phyloP scores from a whole-genome alignment of 2,888 invertebrate genomes.

The Athetis lepigone region DNA sequence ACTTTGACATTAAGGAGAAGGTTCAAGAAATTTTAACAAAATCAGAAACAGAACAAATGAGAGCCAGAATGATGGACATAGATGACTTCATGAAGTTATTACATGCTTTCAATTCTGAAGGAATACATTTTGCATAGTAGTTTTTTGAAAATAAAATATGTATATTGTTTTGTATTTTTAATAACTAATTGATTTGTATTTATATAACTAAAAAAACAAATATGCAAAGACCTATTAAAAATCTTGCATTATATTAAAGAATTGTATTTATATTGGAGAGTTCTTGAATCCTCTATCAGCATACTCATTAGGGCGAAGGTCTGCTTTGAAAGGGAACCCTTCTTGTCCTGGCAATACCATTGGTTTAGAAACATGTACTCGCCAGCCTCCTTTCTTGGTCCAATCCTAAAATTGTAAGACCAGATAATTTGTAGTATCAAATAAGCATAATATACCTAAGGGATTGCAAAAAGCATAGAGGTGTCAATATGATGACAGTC shows the following conservation, averaged over 20 bases:
- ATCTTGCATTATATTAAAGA: conserved; percentile 21
- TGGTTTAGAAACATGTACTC: conserved; percentile 89
- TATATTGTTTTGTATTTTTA: conserved; percentile 39
- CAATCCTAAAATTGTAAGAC: conserved; percentile 91
- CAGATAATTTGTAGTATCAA: not conserved
- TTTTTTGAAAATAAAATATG: not conserved
- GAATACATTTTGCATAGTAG: conserved; percentile 96
- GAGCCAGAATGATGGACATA: conserved; percentile 98
- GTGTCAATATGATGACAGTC: not conserved
- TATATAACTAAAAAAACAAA: conserved; percentile 54
- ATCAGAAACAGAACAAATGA: conserved; percentile 93
- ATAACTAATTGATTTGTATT: conserved; percentile 44
- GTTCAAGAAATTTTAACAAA: conserved; percentile 93
- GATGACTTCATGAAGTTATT: conserved; percentile 98
- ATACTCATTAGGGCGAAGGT: conserved; percentile 92
- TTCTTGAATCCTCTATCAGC: conserved; percentile 93
- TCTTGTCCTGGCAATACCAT: conserved; percentile 93
- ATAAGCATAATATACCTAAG: too few species aligned
- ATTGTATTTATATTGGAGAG: conserved; percentile 85
- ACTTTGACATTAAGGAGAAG: conserved; percentile 95
- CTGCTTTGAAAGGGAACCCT: conserved; percentile 92
- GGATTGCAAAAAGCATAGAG: not conserved
- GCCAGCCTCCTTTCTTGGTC: conserved; percentile 94
- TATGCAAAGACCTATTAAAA: conserved; percentile 7
- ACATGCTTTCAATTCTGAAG: conserved; percentile 96